Base-by-base conservation (phyloP, 2,113 vertebrate genomes). In the Miniopterus natalensis region DNA sequence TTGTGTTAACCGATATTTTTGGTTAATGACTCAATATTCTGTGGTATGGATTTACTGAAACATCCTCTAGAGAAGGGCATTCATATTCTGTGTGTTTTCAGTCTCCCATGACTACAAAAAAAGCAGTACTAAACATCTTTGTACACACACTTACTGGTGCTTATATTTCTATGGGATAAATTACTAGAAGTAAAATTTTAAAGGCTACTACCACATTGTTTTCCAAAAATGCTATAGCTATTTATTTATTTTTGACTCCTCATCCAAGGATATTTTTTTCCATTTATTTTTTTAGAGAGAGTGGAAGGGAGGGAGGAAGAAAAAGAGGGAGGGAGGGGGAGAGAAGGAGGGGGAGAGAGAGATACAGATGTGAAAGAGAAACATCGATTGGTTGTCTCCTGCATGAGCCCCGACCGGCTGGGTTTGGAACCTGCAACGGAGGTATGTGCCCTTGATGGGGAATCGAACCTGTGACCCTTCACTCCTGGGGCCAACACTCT, bases 11-110 rank as follows among this genome's bases (percentile, higher is more conserved):
- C 5, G 9, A 47, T 73, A 80, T 73, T 70, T 45, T 65, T 45
- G 2, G 4, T 91, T 88, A 73, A 65, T 47, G 17, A 85, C 79
- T 80, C 27, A 40, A 57, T 55, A 91, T 78, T 78, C 75, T 93
- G 59, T 87, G 21, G 42, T 90, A 18, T 73, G 63, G 61, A 94
- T 78, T 96, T 94, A 77, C 25, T 94, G 42, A 81, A 83, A 92
- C 74, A 86, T 81, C 75, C 45, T 92, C n/a, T n/a, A 83, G 47
- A 68, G 36, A 81, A 77, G 23, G 78, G 31, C 23, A 73, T 81
- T 80, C 65, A 80, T 42, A 47, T 40, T 68, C 42, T 11, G n/a
- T 83, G 70, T 84, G 45, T 75, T 78, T 80, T 51, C 11, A 88
- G 31, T 81, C 59, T 80, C 79, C 40, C 68, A 15, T 68, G 63